phyloP scores from a whole-genome alignment of 2,888 invertebrate genomes.

The Aplocera efformata region DNA sequence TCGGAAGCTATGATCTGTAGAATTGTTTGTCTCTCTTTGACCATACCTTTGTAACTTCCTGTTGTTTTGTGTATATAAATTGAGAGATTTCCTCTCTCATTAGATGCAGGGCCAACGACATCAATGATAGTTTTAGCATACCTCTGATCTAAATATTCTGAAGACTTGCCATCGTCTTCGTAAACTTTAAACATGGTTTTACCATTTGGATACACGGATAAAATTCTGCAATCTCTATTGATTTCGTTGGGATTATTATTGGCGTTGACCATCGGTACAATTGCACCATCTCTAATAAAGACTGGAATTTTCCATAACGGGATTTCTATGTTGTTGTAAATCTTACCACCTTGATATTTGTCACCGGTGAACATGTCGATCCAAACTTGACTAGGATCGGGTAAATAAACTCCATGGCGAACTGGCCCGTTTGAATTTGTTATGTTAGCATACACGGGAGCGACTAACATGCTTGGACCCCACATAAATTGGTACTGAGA shows the following conservation, averaged over 20 bases:
- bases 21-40: conserved; percentile 51
- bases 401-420: conserved; percentile 60
- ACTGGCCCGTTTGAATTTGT: conserved; percentile 33
- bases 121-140: conserved; percentile 51
- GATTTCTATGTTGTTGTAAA: conserved; percentile 52
- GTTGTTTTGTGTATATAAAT: conserved; percentile 53
- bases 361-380: conserved; percentile 64
- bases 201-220: conserved; percentile 58
- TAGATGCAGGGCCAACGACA: conserved; percentile 42
- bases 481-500: conserved; percentile 75
- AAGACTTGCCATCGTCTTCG: conserved; percentile 66
- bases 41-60: conserved; percentile 53
- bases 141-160: conserved; percentile 47
- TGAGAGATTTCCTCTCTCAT: conserved; percentile 43
- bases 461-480: conserved; percentile 67
- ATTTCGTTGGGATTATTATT: conserved; percentile 65
- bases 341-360: conserved; percentile 65
- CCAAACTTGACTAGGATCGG: conserved; percentile 59
- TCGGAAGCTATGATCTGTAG: conserved; percentile 55
- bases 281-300: conserved; percentile 64
- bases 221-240: conserved; percentile 50
- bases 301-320: conserved; percentile 70
- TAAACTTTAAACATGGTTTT: conserved; percentile 51
- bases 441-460: conserved; percentile 54
- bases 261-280: conserved; percentile 63